Base-by-base conservation (phyloP, 2,797 vertebrate species). In the Pyrrhura leucotis region DNA sequence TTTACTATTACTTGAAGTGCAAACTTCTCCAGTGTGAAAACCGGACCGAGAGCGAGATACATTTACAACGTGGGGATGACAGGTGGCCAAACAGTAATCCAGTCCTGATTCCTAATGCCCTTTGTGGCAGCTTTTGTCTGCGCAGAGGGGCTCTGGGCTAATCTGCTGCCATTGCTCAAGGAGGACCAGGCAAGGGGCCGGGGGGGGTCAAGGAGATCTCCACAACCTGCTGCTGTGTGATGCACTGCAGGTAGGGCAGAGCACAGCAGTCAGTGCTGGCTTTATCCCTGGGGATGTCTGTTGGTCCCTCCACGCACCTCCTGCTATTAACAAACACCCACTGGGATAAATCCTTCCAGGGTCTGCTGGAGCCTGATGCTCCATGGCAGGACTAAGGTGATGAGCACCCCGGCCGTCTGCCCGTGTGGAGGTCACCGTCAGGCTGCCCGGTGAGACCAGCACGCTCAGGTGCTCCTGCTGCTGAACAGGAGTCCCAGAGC, bases 81-180 rank as follows among this genome's bases (percentile, higher is more conserved):
- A 97, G 96, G 97, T 97, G 97, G 96, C 82, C 92, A 80, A 68
- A 82, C 14, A 39, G 95, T 97, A 98, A 97, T 97, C 97, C 95
- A 96, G 89, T 95, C 90, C 86, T 29, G 69, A 90, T 69, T 92
- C 54, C 89, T 96, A 96, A 97, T 85, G 84, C 94, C 93, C 88
- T 95, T 96, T 93, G 93, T 96, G 95, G 79, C 89, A 96, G 93
- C 76, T 95, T 96, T 94, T 97, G 95, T 97, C 96, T 59, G 89
- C 29, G 1, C 85, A 78, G 75, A 95, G 95, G 86, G 95, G 86
- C 93, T 96, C 88, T 8, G 4, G 50, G 85, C 86, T 98, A 95
- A 97, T 96, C 96, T 96, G 91, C 90, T 94, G 85, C 93, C 68
- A 17, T 67, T 65, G 73, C 85, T 80, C 90, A 74, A 85, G 86